Evolutionary conservation across 2,888 invertebrate species (phyloP), one percentile per base, ranked within the genome.

Genomic region (Chouioia cunea): DNA sequence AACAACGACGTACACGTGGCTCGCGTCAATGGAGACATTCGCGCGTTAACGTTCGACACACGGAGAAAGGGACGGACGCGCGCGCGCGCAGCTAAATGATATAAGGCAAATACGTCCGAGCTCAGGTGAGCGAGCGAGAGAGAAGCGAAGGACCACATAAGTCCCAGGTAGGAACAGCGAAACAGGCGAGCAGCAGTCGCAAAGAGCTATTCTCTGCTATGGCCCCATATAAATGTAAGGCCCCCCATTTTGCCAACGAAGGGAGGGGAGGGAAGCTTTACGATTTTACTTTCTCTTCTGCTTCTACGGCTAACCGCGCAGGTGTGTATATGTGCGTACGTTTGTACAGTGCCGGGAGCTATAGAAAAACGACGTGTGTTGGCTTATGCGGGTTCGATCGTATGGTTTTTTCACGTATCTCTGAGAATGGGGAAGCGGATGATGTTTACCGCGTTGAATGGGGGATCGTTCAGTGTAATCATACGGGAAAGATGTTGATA

Each of bases 121-220:
- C 27, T 14, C 50, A 66, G 57, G 54, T 47, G 62, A 57, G 48
- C 48, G 14, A 36, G 6, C 18, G 58, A 16, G 46, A 36, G 50
- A 18, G 57, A 69, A 69, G 69, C 54, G 71, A 76, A 77, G 74
- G 76, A 77, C 73, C 72, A 60, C 73, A 75, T 80, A 77, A 82
- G 82, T 79, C 81, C 82, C 82, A 80, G 73, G 73, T 76, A 76
- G 77, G 77, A 77, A 76, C 77, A 76, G 77, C 77, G 76, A 74
- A 80, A 62, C 79, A 80, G 82, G 80, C 73, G 75, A 75, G 52
- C 79, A 82, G 78, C 74, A 79, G 74, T 53, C 27, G 60, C 68
- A 6, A 79, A 68, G 77, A 78, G 76, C 76, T 78, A 67, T 76
- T 58, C 73, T 6, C 36, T 36, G n/a, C n/a, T 36, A 10, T 68